Base-by-base conservation (phyloP, 2,797 vertebrate species). In the Rhincodon typus region DNA sequence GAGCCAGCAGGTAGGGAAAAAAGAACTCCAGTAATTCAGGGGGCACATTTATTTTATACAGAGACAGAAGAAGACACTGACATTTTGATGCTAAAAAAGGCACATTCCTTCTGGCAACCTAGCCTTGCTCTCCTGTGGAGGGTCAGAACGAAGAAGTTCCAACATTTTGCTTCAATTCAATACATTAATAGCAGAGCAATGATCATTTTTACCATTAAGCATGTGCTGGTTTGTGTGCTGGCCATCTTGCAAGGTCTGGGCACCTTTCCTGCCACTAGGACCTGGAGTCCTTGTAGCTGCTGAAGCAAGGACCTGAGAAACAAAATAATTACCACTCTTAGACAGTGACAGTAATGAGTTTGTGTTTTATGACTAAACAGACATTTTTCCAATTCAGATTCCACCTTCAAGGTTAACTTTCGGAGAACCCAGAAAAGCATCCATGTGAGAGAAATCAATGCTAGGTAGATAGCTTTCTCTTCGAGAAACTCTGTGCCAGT, bases 241-340 rank as follows among this genome's bases (percentile, higher is more conserved):
- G 98, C 98, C 96, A 98, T 97, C 96, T 98, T 98, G 97, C 98
- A 99, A 0, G 99, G 98, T 93, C 98, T 98, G 50, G 98, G 98
- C 95, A 99, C 98, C 97, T 99, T 99, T 96, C 98, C 98, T 82
- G 99, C 97, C 95, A 99, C 99, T 96, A 98, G 82, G 3, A 98
- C 98, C 98, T 99, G 99, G 96, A 99, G 98, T 95, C 98, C 98
- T 97, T 99, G 99, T 95, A 99, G 97, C 97, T 99, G 99, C 97
- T 99, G 99, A 96, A 99, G 97, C 96, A 99, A 98, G 86, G 99
- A 99, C 97, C 99, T 99, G 97, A 30, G 96, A 96, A 96, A 93
- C 42, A 93, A 93, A 93, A 69, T 1, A 27, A 42, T 69, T 69
- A 57, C n/a, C 21, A 21, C 38, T 23, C 42, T 93, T 67, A 93